Percentiles rank a stretch among this genome's conserved stretches.
These are phyloP conservation scores for Magallana nippona DNA, from an alignment of 2,888 invertebrate genomes.

Conservation along the genomic window DNA sequence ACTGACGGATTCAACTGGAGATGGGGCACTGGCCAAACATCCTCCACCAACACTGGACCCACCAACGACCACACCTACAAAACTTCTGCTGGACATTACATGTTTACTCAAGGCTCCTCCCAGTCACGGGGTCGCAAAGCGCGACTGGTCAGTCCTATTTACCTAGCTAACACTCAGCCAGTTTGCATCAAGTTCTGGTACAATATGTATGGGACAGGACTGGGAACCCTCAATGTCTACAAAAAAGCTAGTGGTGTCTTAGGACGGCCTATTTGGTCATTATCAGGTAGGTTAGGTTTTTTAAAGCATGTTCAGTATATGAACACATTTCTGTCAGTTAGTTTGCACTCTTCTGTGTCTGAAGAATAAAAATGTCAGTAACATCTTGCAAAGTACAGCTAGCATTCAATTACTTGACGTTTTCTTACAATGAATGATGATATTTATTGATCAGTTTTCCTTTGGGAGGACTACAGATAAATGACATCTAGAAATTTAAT, in stretches of 20 bases:
- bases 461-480: too few species aligned
- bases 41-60: constrained; percentile 68
- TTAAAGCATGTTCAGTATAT: too few species aligned
- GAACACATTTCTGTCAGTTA: too few species aligned
- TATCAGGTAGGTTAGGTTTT: constrained; percentile 53
- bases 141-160: constrained; percentile 77
- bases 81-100: constrained; percentile 82
- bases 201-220: constrained; percentile 69
- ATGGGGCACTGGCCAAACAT: constrained; percentile 58
- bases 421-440: too few species aligned
- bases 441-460: too few species aligned
- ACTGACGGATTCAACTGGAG: constrained; percentile 71
- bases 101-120: constrained; percentile 89
- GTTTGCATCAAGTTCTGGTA: constrained; percentile 74
- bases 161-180: constrained; percentile 52
- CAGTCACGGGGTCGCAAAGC: constrained; percentile 85
- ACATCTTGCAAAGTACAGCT: too few species aligned
- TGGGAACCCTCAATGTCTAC: constrained; percentile 69
- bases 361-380: too few species aligned
- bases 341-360: too few species aligned
- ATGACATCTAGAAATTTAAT: too few species aligned
- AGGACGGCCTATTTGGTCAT: constrained; percentile 56
- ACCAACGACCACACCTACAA: constrained; percentile 73
- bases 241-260: constrained; percentile 50
- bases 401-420: too few species aligned